Percentiles rank a stretch among this genome's conserved stretches.
Evolutionary conservation across 2,113 vertebrate species (phyloP).

Genomic region (Tympanuchus pallidicinctus): DNA sequence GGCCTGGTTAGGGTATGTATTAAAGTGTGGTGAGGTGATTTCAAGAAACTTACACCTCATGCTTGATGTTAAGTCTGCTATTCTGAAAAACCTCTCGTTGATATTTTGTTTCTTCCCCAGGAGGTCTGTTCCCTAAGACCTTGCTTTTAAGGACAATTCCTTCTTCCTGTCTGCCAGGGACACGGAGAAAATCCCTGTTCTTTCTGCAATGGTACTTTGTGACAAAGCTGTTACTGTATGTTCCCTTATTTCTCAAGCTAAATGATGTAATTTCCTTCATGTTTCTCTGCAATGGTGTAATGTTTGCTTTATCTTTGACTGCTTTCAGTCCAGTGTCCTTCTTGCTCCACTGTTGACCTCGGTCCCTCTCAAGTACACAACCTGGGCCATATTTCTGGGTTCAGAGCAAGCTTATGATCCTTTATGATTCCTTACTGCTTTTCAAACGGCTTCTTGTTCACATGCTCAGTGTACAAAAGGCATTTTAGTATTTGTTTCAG

Average conservation of each 20-base stretch:
- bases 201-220: background rate
- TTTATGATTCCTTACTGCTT: background rate
- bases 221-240: background rate
- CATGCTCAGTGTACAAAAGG: background rate
- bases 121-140: background rate
- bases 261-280: background rate
- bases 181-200: accelerated
- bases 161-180: background rate
- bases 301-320: background rate
- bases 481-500: background rate
- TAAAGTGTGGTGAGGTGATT: background rate
- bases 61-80: background rate
- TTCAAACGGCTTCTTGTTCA: background rate
- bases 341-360: background rate
- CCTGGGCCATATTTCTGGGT: background rate
- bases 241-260: background rate
- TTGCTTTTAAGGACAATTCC: background rate
- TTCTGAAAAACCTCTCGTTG: background rate
- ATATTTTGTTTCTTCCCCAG: background rate
- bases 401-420: background rate
- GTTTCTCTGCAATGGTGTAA: background rate
- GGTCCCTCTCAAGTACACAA: background rate
- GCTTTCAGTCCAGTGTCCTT: background rate
- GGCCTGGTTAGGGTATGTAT: accelerated
- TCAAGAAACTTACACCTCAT: background rate